Conservation (phyloP, 2,113 vertebrate species). For the Zapornia atra region DNA sequence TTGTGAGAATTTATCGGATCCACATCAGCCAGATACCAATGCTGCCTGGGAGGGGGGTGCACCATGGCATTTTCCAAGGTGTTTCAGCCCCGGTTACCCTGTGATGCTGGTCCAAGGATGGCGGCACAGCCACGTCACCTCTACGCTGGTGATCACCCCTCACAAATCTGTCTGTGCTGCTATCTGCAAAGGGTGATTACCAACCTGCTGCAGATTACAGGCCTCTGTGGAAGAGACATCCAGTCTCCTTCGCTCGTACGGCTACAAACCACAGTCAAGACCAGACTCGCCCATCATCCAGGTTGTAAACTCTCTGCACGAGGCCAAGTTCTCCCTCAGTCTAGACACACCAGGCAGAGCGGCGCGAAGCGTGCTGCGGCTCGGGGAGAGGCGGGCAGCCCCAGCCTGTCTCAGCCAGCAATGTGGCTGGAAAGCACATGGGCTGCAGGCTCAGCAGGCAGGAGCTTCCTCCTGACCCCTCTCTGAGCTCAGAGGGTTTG, state of each 20-base stretch:
- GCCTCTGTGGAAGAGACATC: neutral
- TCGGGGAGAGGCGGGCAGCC: neutral
- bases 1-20: neutral
- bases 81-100: neutral
- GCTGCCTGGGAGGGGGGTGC: neutral
- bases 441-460: neutral
- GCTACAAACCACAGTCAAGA: neutral
- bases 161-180: neutral
- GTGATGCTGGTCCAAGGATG: neutral
- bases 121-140: neutral
- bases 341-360: neutral
- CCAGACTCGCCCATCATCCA: neutral
- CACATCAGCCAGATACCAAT: neutral
- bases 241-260: neutral
- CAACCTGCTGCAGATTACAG: neutral
- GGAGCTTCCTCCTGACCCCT: neutral
- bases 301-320: neutral
- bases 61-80: neutral
- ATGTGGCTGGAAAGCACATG: neutral
- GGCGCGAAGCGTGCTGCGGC: neutral
- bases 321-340: neutral
- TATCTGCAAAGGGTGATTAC: neutral
- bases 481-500: neutral
- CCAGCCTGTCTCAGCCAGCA: neutral
- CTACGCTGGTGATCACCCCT: accelerated